Base-by-base conservation (phyloP, 2,113 vertebrate genomes). In the Periophthalmus modestus region DNA sequence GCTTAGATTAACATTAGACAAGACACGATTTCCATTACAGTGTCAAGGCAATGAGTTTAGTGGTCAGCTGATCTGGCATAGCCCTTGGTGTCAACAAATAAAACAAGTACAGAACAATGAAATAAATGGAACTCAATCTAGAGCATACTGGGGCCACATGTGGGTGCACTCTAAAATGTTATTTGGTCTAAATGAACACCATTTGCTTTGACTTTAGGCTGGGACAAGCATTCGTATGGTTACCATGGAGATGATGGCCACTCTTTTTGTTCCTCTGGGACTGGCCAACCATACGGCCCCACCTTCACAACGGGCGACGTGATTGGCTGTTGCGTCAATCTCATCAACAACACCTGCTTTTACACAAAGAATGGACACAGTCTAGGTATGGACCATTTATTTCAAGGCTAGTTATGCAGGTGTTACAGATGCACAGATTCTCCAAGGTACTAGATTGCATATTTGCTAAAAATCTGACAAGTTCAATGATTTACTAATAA, bases 161-260 rank as follows among this genome's bases (percentile, higher is more conserved):
- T 2, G 28, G 28, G 28, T 28, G 28, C 36, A 39, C 5, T 39
- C 4, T 9, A 39, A 39, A 39, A 5, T 39, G 36, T 39, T 39
- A 39, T 39, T 39, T 39, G 7, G 36, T 58, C 55, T 24, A 24
- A 58, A 24, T 52, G 12, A 19, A 23, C 54, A 21, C n/a, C 6
- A 5, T 36, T 34, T 62, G 59, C 16, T 34, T 62, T 34, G 59
- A 62, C 33, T 52, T 67, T 89, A 99, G 97, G 97, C 81, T 99
- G 97, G 97, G 97, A 99, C 90, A 99, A 99, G 76, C 97, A 98
- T 91, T 98, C 97, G 2, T 99, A 99, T 76, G 97, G 97, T 91
- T 99, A 99, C 92, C 97, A 99, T 0, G 97, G 97, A 4, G 97
- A 99, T 0, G 97, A 99, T 2, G 97, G 97, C 70, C 97, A 98